phyloP scores from a whole-genome alignment of 1,140 invertebrate genomes.

The Drosophila seguyi region DNA sequence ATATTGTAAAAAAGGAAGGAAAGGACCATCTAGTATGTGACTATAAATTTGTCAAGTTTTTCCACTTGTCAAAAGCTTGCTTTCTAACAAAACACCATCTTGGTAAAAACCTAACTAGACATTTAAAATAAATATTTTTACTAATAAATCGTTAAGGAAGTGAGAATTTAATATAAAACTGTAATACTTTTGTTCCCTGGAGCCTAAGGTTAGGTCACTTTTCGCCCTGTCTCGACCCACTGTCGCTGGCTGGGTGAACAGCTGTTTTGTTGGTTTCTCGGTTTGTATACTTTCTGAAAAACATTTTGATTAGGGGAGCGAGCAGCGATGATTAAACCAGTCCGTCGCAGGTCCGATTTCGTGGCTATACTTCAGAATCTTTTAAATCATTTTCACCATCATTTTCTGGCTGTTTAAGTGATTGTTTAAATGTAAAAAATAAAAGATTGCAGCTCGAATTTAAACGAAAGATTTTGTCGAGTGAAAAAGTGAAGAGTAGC shows the following conservation, averaged over 20 bases:
- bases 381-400: neutral
- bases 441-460: constrained; percentile 2
- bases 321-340: constrained; percentile 72
- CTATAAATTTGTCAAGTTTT: neutral
- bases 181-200: neutral
- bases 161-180: neutral
- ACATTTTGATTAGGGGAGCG: constrained; percentile 72
- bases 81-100: neutral
- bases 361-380: neutral
- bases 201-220: constrained; percentile 3
- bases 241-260: constrained; percentile 53
- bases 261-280: constrained; percentile 69
- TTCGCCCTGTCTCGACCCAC: constrained; percentile 20
- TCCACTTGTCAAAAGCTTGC: neutral
- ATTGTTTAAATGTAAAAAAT: neutral
- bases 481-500: constrained; percentile 2
- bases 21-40: neutral
- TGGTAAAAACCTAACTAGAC: too few relatives aligned
- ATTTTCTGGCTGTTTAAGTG: neutral
- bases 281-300: constrained; percentile 70
- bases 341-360: constrained; percentile 42
- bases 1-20: too few relatives aligned
- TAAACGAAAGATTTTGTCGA: neutral
- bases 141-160: neutral
- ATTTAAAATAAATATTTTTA: too few relatives aligned